A percentile compares a stretch with the other conserved stretches of the same genome.
Evolutionary conservation across 2,888 invertebrate genomes (phyloP).

Genomic region (Vesta saturnalis): DNA sequence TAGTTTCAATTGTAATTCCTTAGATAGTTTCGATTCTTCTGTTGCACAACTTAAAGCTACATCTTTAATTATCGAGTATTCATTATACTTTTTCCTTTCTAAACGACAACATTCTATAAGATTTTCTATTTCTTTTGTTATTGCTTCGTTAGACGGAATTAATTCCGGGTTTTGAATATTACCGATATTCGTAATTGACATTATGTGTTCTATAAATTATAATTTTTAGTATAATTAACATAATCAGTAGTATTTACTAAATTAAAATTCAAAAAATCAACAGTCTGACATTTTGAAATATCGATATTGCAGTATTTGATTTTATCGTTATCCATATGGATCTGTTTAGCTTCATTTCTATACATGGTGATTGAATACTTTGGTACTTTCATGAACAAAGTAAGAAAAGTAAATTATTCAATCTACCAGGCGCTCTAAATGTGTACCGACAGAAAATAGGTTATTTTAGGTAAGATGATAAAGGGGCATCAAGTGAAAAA

Average conservation of each 20-base stretch:
- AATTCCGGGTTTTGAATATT: not conserved
- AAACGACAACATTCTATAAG: constrained; percentile 48
- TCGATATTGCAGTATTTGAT: not conserved
- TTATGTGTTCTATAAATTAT: not conserved
- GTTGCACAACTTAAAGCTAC: constrained; percentile 47
- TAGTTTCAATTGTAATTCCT: constrained; percentile 49
- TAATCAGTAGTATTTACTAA: not conserved
- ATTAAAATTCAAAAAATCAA: not conserved
- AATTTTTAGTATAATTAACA: not conserved
- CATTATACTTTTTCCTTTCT: constrained; percentile 48
- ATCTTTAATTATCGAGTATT: constrained; percentile 51
- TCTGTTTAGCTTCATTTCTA: too few relatives aligned
- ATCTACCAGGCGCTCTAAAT: too few relatives aligned
- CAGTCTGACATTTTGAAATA: not conserved
- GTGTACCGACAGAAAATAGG: too few relatives aligned
- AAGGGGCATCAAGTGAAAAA: too few relatives aligned
- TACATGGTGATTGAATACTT: too few relatives aligned
- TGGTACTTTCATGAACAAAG: too few relatives aligned
- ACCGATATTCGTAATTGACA: not conserved
- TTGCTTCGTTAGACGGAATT: not conserved
- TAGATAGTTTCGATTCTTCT: constrained; percentile 42
- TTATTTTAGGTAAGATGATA: too few relatives aligned
- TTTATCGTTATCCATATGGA: too few relatives aligned
- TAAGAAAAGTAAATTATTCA: too few relatives aligned
- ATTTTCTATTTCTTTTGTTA: constrained; percentile 46